phyloP scores from a whole-genome alignment of 2,797 vertebrate genomes.

The Semaprochilodus insignis region DNA sequence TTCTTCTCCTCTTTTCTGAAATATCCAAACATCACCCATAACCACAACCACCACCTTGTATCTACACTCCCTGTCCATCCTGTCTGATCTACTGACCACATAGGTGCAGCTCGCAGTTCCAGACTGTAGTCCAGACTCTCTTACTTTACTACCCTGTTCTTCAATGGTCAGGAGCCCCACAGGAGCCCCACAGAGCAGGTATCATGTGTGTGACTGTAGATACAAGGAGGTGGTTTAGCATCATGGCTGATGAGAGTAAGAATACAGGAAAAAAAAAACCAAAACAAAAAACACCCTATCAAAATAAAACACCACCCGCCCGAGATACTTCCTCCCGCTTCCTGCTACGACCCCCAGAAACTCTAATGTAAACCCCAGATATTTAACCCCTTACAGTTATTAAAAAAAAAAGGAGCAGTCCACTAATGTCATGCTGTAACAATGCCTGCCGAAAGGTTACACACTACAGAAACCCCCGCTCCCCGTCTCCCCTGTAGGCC shows the following conservation, averaged over 20 bases:
- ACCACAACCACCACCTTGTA: too few species aligned
- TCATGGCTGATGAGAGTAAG: neutral
- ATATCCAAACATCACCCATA: neutral
- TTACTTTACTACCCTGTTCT: too few species aligned
- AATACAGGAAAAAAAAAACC: neutral
- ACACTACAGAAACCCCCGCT: slow-evolving; percentile 57
- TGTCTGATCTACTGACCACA: too few species aligned
- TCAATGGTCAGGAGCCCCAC: too few species aligned
- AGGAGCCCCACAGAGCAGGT: too few species aligned
- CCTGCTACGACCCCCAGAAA: slow-evolving; percentile 48
- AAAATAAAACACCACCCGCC: slow-evolving; percentile 43
- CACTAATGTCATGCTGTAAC: slow-evolving; percentile 79
- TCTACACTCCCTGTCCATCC: too few species aligned
- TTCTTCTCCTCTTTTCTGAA: slow-evolving; percentile 55
- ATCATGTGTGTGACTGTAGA: too few species aligned
- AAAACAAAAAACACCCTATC: too few species aligned
- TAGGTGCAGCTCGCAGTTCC: too few species aligned
- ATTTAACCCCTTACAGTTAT: slow-evolving; percentile 20
- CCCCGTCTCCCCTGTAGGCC: slow-evolving; percentile 55
- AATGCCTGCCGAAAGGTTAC: slow-evolving; percentile 65
- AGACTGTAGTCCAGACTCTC: too few species aligned
- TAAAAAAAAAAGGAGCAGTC: slow-evolving; percentile 63
- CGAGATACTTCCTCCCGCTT: slow-evolving; percentile 43
- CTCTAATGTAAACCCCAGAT: neutral
- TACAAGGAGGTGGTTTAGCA: too few species aligned